Evolutionary conservation across 2,888 invertebrate genomes (phyloP), one percentile per base, ranked within the genome.

Genomic region (Automeris io): DNA sequence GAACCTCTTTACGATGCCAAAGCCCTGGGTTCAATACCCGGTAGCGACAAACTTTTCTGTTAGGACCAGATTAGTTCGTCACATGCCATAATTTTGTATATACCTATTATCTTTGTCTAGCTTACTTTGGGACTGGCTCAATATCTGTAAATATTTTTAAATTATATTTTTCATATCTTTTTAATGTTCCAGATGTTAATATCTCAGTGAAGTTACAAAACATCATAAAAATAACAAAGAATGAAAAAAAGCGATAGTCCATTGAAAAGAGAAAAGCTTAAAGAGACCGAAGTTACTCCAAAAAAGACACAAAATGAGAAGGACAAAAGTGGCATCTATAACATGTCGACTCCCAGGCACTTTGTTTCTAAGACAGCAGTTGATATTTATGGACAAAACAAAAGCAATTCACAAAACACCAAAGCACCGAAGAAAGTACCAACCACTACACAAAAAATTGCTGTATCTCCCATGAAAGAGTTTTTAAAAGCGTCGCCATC

Each of bases 331-430:
- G 57, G 37, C 5, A 34, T 54, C 1, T 51, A 57, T 41, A 64
- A 53, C 4, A 51, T 53, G 1, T 57, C 74, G 0, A 81, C 82
- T 0, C 77, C 82, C 5, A 57, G 74, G 13, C 71, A 57, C 34
- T 77, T 61, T 19, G 3, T 69, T 4, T 69, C 62, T 32, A 80
- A 79, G 42, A 62, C 77, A 0, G 57, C 79, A 0, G 61, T 70
- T 0, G 83, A 85, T 40, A 80, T 86, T 45, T 83, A 86, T 36
- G 62, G 66, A 0, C 66, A 68, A 41, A 75, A 57, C 43, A 66
- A 49, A 11, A 43, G 8, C n/a, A 33, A 16, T 2, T n/a, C 41
- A 12, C 57, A 61, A 42, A 43, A 37, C 12, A 35, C 43, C 2
- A 67, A 57, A 47, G 64, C 78, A 2, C 72, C 76, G 1, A 80